Percentiles rank a stretch among this genome's conserved stretches.
Evolutionary conservation across 2,113 vertebrate genomes (phyloP).

Genomic region (Anguilla japonica): DNA sequence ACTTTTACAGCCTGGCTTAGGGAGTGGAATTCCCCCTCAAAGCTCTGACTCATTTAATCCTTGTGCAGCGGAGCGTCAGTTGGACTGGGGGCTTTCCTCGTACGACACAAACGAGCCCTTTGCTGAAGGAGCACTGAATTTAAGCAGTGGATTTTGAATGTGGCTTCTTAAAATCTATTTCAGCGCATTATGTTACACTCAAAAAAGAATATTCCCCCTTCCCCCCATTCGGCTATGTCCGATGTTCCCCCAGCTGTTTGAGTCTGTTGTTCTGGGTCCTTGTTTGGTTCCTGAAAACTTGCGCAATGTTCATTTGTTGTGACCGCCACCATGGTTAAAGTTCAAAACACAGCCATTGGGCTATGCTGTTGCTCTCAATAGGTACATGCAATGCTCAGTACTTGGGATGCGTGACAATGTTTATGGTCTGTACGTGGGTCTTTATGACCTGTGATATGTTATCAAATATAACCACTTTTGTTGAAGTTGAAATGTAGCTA

Average conservation of each 20-base stretch:
- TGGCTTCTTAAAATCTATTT: not conserved
- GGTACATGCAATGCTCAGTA: too few species aligned
- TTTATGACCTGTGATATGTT: not conserved
- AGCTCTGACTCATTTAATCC: conserved; percentile 77
- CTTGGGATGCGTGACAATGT: not conserved
- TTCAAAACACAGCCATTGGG: too few species aligned
- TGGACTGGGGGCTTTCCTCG: conserved; percentile 73
- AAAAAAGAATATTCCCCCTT: not conserved
- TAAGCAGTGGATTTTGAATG: not conserved
- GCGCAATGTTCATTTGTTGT: too few species aligned
- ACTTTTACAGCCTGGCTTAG: conserved; percentile 58
- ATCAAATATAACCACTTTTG: too few species aligned
- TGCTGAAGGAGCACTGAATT: not conserved
- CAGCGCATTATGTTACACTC: not conserved
- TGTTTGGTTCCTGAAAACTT: too few species aligned
- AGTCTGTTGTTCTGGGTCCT: too few species aligned
- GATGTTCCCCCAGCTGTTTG: too few species aligned
- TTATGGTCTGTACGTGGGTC: not conserved
- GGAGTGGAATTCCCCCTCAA: conserved; percentile 74
- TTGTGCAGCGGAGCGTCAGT: conserved; percentile 69
- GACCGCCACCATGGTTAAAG: too few species aligned
- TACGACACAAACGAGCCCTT: not conserved
- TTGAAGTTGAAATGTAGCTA: too few species aligned
- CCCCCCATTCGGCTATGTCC: not conserved
- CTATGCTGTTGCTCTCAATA: too few species aligned